Evolutionary conservation across 1,140 invertebrate species (phyloP).

Genomic region (Heliconius hermathena): DNA sequence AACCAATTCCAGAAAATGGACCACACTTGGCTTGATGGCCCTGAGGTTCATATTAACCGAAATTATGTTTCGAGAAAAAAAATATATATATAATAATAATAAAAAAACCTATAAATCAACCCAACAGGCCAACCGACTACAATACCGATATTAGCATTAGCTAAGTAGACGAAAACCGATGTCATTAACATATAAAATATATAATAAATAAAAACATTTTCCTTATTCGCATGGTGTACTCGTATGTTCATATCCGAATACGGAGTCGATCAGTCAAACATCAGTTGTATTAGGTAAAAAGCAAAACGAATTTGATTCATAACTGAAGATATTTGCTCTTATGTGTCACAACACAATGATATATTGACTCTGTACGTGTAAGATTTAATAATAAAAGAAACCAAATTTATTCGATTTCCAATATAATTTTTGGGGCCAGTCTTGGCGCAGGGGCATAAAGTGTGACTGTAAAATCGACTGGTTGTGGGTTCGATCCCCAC

Average conservation of each 20-base stretch:
- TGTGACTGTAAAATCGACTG: no score
- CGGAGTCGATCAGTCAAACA: conserved; percentile 2
- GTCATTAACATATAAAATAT: neutral
- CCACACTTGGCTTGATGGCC: no score
- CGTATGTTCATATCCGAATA: neutral
- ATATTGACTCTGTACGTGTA: neutral
- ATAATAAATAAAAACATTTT: neutral
- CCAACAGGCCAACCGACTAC: no score
- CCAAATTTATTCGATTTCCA: neutral
- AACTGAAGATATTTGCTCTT: neutral
- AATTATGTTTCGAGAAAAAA: no score
- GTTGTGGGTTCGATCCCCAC: no score
- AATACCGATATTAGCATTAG: neutral
- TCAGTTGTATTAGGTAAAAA: neutral
- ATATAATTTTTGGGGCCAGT: neutral
- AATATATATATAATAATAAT: no score
- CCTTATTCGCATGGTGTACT: no score
- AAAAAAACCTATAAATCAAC: no score
- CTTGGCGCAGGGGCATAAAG: no score
- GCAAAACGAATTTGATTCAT: neutral
- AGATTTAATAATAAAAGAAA: neutral
- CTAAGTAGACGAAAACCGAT: neutral
- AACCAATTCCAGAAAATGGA: no score
- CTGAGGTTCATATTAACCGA: no score
- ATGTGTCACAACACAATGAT: neutral